A percentile compares a stretch with the other conserved stretches of the same genome.
Conservation (phyloP, 2,888 invertebrate genomes). For the Zele albiditarsus region DNA sequence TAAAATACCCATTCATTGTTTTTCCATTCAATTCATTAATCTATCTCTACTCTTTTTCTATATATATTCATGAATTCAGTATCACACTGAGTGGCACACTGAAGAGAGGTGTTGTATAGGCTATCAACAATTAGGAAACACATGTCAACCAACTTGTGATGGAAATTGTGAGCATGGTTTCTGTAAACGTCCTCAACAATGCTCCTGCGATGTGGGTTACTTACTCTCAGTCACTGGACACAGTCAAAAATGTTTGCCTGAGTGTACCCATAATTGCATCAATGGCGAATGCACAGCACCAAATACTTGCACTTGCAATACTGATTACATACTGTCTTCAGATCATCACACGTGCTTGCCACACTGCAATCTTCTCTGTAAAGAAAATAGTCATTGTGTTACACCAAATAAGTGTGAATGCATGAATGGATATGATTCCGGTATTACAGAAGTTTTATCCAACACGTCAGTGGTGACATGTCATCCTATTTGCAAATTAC, state of each 20-base stretch:
- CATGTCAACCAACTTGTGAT: slow-evolving; percentile 43
- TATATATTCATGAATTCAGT: slow-evolving; percentile 26
- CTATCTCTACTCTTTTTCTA: not conserved
- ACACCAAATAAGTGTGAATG: slow-evolving; percentile 41
- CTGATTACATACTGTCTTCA: slow-evolving; percentile 64
- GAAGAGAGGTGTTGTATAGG: slow-evolving; percentile 45
- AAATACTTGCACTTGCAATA: slow-evolving; percentile 61
- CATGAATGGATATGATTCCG: slow-evolving; percentile 34
- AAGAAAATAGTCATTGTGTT: slow-evolving; percentile 29
- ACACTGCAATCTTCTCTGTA: slow-evolving; percentile 39
- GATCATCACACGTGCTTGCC: slow-evolving; percentile 33
- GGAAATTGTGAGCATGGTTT: slow-evolving; percentile 39
- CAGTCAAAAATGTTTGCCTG: slow-evolving; percentile 61
- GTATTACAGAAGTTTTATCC: not conserved
- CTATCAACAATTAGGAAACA: slow-evolving; percentile 31
- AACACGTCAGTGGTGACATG: not conserved
- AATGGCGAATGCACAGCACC: slow-evolving; percentile 72
- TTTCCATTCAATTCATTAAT: not conserved
- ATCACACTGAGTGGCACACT: slow-evolving; percentile 37
- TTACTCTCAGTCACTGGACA: not conserved
- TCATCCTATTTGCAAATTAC: not conserved
- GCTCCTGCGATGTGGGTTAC: slow-evolving; percentile 44
- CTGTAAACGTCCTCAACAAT: slow-evolving; percentile 42
- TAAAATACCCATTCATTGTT: not conserved
- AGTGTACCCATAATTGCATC: slow-evolving; percentile 66